Evolutionary conservation across 1,140 invertebrate species (phyloP), one percentile per base, ranked within the genome.

Genomic region (Nebria ingens): DNA sequence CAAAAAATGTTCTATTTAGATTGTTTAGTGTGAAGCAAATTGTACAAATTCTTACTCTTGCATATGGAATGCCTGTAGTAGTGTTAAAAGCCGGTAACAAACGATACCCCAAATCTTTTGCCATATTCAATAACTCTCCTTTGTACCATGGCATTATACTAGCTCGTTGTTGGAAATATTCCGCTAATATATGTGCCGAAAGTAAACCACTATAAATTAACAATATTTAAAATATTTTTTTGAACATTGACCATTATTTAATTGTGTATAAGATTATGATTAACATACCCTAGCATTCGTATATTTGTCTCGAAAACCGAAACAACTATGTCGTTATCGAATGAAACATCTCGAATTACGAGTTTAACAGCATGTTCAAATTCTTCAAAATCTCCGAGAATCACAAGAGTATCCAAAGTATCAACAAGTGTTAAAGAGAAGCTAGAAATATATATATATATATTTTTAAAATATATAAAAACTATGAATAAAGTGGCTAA

Each of bases 271-370:
- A n/a, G n/a, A n/a, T n/a, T n/a, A n/a, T 58, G 59, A 56, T 54
- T 45, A 52, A 78, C 79, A 80, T 76, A 93, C 86, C 96, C 96
- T 21, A 98, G 75, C 74, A 98, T 87, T 58, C 96, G 77, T 64
- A 98, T 98, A 71, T 98, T 99, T 11, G 94, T 97, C 76, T 99
- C 96, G 76, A 99, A 99, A 4, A 99, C 91, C 1, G 94, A 98
- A 13, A 99, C 95, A 58, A 96, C 84, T 55, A 98, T 82, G 76
- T 98, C 93, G 60, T 82, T 88, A 72, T 98, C 92, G 73, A 98
- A 98, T 56, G 76, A 82, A 12, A 97, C 88, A 73, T 93, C 85
- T 59, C 76, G 79, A 54, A 95, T 85, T 17, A 98, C 84, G 57
- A 93, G 74, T 72, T 86, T 85, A 0, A 97, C 85, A 40, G 92